These are phyloP conservation scores for Maniola jurtina DNA, from an alignment of 1,140 invertebrate species.

Conservation along the genomic window DNA sequence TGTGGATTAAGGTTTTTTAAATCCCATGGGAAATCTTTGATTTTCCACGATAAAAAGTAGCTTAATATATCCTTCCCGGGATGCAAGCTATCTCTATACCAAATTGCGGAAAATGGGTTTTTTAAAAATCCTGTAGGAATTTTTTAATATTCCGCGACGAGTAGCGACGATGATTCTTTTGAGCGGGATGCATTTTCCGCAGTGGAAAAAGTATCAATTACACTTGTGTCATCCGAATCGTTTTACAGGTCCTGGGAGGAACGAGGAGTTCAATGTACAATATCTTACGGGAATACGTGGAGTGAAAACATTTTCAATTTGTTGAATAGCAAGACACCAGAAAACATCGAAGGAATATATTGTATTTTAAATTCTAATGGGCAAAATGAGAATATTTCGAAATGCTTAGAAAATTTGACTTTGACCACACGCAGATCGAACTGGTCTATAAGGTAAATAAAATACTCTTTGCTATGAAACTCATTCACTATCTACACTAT, in stretches of 20 bases:
- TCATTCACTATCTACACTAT: background rate
- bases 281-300: background rate
- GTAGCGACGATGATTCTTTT: no score
- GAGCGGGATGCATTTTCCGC: no score
- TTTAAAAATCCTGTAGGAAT: no score
- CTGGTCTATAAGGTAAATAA: slow-evolving; percentile 21
- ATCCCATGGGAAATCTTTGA: no score
- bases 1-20: no score
- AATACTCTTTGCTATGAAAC: background rate
- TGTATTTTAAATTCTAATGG: slow-evolving; percentile 6
- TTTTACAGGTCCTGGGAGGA: slow-evolving; percentile 17
- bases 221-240: background rate
- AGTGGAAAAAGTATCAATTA: no score
- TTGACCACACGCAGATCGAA: background rate
- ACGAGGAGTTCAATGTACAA: slow-evolving; percentile 14
- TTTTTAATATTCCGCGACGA: no score
- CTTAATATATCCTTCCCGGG: no score
- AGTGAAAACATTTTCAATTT: slow-evolving; percentile 3
- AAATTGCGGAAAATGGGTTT: no score
- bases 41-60: no score
- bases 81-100: no score
- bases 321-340: background rate
- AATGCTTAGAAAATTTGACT: slow-evolving; percentile 15
- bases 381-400: background rate
- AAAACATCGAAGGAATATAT: slow-evolving; percentile 22